These are phyloP conservation scores for Lepisosteus osseus DNA, from an alignment of 2,113 vertebrate species.

Conservation along the genomic window DNA sequence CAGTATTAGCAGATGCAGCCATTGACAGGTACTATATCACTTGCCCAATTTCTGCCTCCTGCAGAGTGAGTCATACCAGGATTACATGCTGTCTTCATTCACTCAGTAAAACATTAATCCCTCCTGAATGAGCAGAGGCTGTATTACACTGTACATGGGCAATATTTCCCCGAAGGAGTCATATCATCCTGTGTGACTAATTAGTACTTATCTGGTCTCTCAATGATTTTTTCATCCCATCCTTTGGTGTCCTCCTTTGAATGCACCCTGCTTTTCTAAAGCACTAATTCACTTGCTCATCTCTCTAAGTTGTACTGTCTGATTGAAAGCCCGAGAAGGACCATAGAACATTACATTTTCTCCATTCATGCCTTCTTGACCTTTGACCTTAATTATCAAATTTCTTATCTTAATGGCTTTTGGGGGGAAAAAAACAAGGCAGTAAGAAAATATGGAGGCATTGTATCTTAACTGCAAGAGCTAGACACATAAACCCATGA, in stretches of 20 bases:
- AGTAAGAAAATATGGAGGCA: no score
- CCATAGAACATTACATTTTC: no score
- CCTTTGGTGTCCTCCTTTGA: neutral
- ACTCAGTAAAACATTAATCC: conserved; percentile 5
- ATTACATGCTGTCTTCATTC: conserved; percentile 6
- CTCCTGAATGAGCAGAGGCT: neutral
- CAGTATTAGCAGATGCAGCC: conserved; percentile 4
- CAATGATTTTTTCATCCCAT: neutral
- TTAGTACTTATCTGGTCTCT: neutral
- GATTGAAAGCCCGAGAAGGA: neutral
- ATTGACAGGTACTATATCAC: conserved; percentile 1
- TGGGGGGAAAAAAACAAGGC: no score
- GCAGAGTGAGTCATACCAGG: neutral
- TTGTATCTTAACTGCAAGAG: no score
- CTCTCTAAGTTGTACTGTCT: neutral
- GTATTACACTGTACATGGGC: neutral
- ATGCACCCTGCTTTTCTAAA: no score
- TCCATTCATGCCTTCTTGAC: no score
- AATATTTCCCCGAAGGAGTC: neutral
- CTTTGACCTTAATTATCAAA: no score
- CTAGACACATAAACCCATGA: no score
- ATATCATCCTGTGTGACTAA: conserved; percentile 4
- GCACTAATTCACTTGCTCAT: no score
- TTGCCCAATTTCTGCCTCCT: neutral
- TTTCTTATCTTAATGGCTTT: no score